Evolutionary conservation across 1,140 invertebrate genomes (phyloP).

Genomic region (Atta cephalotes): DNA sequence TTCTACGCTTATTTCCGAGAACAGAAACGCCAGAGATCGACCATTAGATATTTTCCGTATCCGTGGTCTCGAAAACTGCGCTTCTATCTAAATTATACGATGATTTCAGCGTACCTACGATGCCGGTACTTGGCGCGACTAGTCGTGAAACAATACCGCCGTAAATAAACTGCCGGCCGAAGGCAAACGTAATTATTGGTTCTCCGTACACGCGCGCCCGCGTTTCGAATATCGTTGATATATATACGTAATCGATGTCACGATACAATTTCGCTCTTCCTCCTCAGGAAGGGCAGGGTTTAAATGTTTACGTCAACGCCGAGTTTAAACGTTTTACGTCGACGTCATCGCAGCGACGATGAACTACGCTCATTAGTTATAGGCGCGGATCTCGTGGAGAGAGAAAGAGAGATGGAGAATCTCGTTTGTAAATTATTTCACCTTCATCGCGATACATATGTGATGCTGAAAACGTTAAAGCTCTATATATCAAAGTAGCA

Average conservation of each 20-base stretch:
- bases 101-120: background rate
- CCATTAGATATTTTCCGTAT: background rate
- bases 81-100: constrained; percentile 18
- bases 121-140: constrained; percentile 15
- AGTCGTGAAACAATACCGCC: constrained; percentile 36
- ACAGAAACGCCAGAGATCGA: background rate
- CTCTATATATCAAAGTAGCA: no score
- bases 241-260: background rate
- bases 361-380: background rate
- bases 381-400: background rate
- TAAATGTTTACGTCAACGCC: constrained; percentile 43
- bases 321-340: constrained; percentile 30
- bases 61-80: background rate
- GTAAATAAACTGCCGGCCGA: constrained; percentile 38
- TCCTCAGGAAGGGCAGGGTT: background rate
- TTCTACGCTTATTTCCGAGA: background rate
- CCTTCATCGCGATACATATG: background rate
- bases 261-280: background rate
- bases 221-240: constrained; percentile 30
- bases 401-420: background rate
- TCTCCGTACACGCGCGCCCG: constrained; percentile 9
- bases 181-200: constrained; percentile 56
- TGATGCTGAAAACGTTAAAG: background rate
- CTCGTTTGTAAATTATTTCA: constrained; percentile 24
- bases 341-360: constrained; percentile 10